Conservation (phyloP, 2,113 vertebrate genomes). For the Podarcis raffonei region DNA sequence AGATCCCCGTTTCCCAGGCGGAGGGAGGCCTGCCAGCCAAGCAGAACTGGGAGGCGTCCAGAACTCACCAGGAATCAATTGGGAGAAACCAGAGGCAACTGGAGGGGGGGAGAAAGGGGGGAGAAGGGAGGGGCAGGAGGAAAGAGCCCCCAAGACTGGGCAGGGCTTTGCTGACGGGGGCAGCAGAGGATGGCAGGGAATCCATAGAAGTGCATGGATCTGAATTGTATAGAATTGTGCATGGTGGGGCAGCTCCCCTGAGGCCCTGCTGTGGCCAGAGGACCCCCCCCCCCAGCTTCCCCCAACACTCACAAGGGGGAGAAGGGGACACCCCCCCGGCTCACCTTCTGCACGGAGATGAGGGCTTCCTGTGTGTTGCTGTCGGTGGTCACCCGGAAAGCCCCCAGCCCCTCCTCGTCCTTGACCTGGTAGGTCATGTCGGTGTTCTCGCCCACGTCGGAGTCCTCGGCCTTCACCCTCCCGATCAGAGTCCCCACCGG, state of each 20-base stretch:
- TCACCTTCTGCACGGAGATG: slow-evolving; percentile 88
- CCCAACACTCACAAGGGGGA: neutral
- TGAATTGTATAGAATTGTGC: too few species aligned
- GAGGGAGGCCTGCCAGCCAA: neutral
- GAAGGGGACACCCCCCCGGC: neutral
- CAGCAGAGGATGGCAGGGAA: too few species aligned
- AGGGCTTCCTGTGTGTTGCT: slow-evolving; percentile 91
- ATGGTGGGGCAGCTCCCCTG: too few species aligned
- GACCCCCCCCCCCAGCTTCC: neutral
- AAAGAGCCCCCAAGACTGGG: too few species aligned
- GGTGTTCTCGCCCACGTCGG: slow-evolving; percentile 94
- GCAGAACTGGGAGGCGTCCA: neutral
- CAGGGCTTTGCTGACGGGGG: neutral
- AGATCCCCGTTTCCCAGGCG: too few species aligned
- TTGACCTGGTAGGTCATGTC: slow-evolving; percentile 96
- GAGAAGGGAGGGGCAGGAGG: neutral
- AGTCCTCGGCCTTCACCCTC: slow-evolving; percentile 91
- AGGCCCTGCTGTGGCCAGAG: neutral
- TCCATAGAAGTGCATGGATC: too few species aligned
- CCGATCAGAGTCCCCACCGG: slow-evolving; percentile 88
- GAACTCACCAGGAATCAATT: too few species aligned
- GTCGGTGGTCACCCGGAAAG: slow-evolving; percentile 91
- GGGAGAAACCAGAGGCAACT: neutral
- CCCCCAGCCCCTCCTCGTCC: slow-evolving; percentile 85
- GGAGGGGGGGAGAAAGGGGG: neutral